Conservation (phyloP, 2,888 invertebrate genomes). For the Xylocampa areola region DNA sequence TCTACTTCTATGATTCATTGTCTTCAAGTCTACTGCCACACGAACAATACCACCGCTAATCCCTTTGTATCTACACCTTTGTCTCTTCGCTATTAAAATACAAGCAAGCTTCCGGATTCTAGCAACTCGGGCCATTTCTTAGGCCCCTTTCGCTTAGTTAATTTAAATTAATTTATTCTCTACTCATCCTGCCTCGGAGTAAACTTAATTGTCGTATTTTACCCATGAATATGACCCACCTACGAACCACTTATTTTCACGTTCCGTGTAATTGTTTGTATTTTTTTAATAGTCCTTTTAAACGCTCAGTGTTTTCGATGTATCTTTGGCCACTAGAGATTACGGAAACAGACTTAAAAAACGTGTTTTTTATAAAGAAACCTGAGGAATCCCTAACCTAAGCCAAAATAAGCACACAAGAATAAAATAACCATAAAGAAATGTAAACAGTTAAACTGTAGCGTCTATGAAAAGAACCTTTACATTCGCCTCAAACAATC, state of each 20-base stretch:
- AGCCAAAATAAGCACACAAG: constrained; percentile 44
- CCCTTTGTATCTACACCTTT: constrained; percentile 83
- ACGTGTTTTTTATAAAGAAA: constrained; percentile 20
- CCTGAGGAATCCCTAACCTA: constrained; percentile 28
- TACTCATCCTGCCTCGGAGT: constrained; percentile 72
- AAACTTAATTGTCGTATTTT: constrained; percentile 73
- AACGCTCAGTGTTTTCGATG: constrained; percentile 45
- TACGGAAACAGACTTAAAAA: constrained; percentile 21
- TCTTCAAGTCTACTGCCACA: constrained; percentile 62
- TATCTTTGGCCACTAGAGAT: constrained; percentile 27
- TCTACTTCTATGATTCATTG: constrained; percentile 64
- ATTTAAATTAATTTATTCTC: constrained; percentile 86
- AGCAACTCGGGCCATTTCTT: constrained; percentile 78
- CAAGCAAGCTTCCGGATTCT: constrained; percentile 80
- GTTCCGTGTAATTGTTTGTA: constrained; percentile 48
- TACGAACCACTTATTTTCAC: constrained; percentile 56
- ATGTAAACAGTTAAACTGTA: constrained; percentile 58
- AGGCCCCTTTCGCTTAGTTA: constrained; percentile 83
- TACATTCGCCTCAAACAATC: constrained; percentile 76
- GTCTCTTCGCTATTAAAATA: constrained; percentile 81
- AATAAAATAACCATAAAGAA: constrained; percentile 50
- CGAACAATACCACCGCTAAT: constrained; percentile 77
- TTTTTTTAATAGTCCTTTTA: constrained; percentile 49
- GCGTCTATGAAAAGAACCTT: constrained; percentile 64
- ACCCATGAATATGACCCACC: constrained; percentile 62